phyloP scores from a whole-genome alignment of 2,113 vertebrate species.

The Nyctereutes procyonoides region DNA sequence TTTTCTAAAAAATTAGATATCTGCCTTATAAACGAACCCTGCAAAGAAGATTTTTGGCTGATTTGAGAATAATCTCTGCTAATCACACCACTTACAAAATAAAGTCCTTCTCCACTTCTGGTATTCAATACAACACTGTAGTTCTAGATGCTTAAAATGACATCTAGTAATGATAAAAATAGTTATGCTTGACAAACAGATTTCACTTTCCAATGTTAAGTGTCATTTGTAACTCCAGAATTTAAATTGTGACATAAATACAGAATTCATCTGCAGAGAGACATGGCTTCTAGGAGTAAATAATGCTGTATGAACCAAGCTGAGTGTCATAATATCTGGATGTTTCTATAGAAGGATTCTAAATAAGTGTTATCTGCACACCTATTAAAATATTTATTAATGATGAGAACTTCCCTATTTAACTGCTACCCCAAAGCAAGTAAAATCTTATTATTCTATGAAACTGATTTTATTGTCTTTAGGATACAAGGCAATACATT shows the following conservation, averaged over 20 bases:
- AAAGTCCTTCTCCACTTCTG: not conserved
- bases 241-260: conserved; percentile 41
- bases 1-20: not conserved
- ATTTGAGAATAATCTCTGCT: not conserved
- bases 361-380: not conserved
- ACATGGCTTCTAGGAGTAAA: conserved; percentile 33
- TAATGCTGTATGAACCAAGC: not conserved
- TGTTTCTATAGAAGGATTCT: conserved; percentile 22
- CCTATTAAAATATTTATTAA: not conserved
- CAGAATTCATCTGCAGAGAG: not conserved
- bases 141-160: not conserved
- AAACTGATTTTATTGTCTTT: not conserved
- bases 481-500: not conserved
- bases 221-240: conserved; percentile 33
- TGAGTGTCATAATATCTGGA: not conserved
- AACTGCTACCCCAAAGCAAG: not conserved
- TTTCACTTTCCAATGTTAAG: conserved; percentile 19
- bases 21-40: conserved; percentile 14
- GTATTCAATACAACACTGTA: not conserved
- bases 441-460: not conserved
- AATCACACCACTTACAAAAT: not conserved
- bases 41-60: not conserved
- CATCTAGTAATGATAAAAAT: not conserved
- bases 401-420: not conserved
- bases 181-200: not conserved